Evolutionary conservation across 1,140 invertebrate species (phyloP), one percentile per base, ranked within the genome.

Genomic region (Pachyrhynchus sulphureomaculatus): DNA sequence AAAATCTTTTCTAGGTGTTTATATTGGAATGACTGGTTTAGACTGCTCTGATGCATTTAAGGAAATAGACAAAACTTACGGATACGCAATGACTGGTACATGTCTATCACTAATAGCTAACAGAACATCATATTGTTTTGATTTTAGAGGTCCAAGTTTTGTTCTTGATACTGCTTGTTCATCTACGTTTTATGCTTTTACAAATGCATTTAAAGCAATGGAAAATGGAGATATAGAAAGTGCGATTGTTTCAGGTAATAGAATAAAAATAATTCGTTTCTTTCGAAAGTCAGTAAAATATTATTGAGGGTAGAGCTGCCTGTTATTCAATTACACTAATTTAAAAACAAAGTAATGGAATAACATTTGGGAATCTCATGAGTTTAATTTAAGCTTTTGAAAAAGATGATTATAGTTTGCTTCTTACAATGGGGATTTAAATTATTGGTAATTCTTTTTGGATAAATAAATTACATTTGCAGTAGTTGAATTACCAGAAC

Each of bases 141-240:
- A 86, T 64, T 78, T 83, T 39, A 79, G 79, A 75, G 89, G 90
- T 15, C 91, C 90, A 0, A 90, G 87, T 74, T 89, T 83, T 68
- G 80, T 86, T 0, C 68, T 92, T 1, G 90, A 93, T 72, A 91
- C 90, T 12, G 90, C 91, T 0, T 93, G 91, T 72, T 91, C 89
- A 0, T 91, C 89, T 13, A 85, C 86, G 36, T 66, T 91, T 42
- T 80, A 85, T 55, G 90, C 87, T 1, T 72, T 92, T 63, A 81
- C 87, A 62, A 82, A 89, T 62, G 91, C 90, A 15, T 71, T 89
- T 73, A 20, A 60, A 15, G 83, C 84, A 10, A 89, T 93, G 15
- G 74, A 83, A 21, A 77, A 73, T 21, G 88, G 86, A 1, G 80
- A 86, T 36, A 91, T 88, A 73, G 89, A 92, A 59, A 79, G 85